Evolutionary conservation across 2,888 invertebrate species (phyloP), one percentile per base, ranked within the genome.

Genomic region (Troides aeacus): DNA sequence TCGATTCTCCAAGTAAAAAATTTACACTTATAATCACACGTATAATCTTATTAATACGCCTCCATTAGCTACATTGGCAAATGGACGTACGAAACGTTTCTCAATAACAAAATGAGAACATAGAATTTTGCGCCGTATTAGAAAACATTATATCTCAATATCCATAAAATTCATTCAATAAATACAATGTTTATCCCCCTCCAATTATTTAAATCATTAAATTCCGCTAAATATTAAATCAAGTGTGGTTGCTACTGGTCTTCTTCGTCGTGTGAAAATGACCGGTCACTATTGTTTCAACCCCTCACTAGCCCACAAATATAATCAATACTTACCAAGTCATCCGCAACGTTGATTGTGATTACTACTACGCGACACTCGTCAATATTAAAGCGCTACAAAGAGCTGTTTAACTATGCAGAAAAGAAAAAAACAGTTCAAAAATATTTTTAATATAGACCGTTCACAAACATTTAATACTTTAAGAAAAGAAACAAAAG

Each of bases 11-110:
- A 39, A 0, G 10, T 4, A 50, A 50, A 50, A 50, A 17, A 18
- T 1, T 15, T 1, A 50, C 50, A 50, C 12, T 18, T 18, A 17
- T 50, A 15, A 15, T 15, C 10, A 50, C 12, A 15, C 30, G 60
- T 30, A 23, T 66, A 66, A 66, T 66, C 60, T 66, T 60, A 66
- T 66, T 66, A 66, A 66, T 66, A 53, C 60, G 24, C 36, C 30
- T 66, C 60, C 66, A 60, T 66, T 66, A 66, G 60, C 42, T 30
- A 8, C 59, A 46, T 21, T 46, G 39, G 36, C 57, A 57, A 7
- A 56, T 39, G 17, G 39, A 64, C 1, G 56, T 56, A 30, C n/a
- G 7, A 57, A 50, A 60, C n/a, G 59, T 24, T 30, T 60, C 59
- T 60, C 66, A 62, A 67, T 56, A n/a, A 17, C 50, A 53, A 59